Conservation (phyloP, 2,797 vertebrate species). For the Pseudopleuronectes americanus region DNA sequence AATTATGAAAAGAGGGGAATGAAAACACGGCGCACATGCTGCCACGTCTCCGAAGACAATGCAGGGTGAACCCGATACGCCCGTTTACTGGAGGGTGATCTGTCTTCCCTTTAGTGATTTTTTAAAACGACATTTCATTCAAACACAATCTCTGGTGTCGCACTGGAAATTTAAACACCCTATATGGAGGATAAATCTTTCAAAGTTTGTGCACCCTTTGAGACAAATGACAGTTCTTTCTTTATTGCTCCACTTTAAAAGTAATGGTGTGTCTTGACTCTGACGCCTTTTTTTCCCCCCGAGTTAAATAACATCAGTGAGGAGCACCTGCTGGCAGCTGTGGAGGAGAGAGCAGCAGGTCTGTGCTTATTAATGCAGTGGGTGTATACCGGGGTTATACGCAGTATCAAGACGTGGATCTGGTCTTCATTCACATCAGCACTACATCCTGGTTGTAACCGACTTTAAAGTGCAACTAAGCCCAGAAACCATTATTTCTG, state of each 20-base stretch:
- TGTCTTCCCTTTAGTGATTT: slow-evolving; percentile 26
- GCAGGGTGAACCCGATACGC: slow-evolving; percentile 24
- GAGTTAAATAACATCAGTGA: slow-evolving; percentile 32
- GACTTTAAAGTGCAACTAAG: too few relatives aligned
- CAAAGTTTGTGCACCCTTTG: slow-evolving; percentile 11
- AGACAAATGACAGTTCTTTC: slow-evolving; percentile 11
- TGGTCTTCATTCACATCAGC: not conserved
- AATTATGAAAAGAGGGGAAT: slow-evolving; percentile 72
- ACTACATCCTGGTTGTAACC: not conserved
- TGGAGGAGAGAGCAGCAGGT: not conserved
- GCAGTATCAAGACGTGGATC: not conserved
- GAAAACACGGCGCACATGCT: slow-evolving; percentile 45
- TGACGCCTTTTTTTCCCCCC: not conserved
- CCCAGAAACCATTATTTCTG: too few relatives aligned
- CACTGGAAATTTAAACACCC: slow-evolving; percentile 15
- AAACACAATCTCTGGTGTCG: slow-evolving; percentile 18
- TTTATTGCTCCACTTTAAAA: slow-evolving; percentile 23
- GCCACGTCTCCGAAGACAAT: slow-evolving; percentile 56
- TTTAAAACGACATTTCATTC: slow-evolving; percentile 37
- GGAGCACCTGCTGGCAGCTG: not conserved
- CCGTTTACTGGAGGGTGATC: slow-evolving; percentile 23
- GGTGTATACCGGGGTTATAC: not conserved
- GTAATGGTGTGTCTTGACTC: slow-evolving; percentile 6
- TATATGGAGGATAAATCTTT: not conserved
- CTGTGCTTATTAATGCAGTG: not conserved